Evolutionary conservation across 2,888 invertebrate species (phyloP), one percentile per base, ranked within the genome.

Genomic region (Chymomyza procnemis): DNA sequence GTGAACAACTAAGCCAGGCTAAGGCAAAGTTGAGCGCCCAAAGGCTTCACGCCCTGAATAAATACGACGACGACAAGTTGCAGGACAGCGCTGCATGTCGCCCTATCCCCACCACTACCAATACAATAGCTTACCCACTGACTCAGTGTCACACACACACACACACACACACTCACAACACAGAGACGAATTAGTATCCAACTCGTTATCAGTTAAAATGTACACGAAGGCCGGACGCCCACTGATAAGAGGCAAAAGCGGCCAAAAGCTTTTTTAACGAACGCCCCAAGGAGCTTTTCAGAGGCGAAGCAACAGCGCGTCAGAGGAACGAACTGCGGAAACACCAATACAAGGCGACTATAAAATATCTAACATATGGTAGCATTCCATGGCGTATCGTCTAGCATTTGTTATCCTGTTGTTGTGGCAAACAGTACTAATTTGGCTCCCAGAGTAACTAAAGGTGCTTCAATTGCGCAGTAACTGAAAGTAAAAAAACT

Each of bases 321-420:
- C 22, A 21, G 47, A 26, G n/a, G 59, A 63, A 68, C 75, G 67
- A 66, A 64, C 71, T 41, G 55, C 59, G 59, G 19, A 54, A 54
- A 21, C n/a, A 50, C 50, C 16, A 50, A 19, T 19, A 50, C 14
- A 30, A 56, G 56, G 30, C 56, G 56, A 26, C 56, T 30, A 46
- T 41, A 58, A 46, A 77, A 86, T 71, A 69, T 66, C 87, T 82
- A 76, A 65, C 83, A 83, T 83, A 83, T 83, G 83, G 85, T 64
- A 74, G 80, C 70, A 63, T 74, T 79, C 73, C 60, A 73, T 71
- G 73, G 76, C 73, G 76, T 67, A 69, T 62, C 69, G 74, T 60
- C 73, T 68, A 76, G 66, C 88, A 85, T 85, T 88, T 69, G 70
- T 77, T 75, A 79, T 85, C 87, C 88, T 85, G 82, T 71, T 82